Percentiles rank a stretch among this genome's conserved stretches.
These are phyloP conservation scores for Lasioglossum villosulum DNA, from an alignment of 2,888 invertebrate genomes.

Conservation along the genomic window DNA sequence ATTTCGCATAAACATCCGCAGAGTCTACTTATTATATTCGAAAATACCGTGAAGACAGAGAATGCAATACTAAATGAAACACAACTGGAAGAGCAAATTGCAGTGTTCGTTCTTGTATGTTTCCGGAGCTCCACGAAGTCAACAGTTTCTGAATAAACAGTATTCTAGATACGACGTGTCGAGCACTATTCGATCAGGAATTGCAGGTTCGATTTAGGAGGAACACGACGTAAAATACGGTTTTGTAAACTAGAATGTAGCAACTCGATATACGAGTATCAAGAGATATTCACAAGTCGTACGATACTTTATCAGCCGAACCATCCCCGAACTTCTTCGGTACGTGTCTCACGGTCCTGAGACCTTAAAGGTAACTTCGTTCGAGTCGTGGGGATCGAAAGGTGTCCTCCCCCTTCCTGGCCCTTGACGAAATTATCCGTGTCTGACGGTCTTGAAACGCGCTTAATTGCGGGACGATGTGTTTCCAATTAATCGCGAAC, in stretches of 20 bases:
- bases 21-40: no score
- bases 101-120: neutral
- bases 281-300: conserved; percentile 56
- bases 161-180: neutral
- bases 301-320: conserved; percentile 39
- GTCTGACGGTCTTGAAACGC: conserved; percentile 32
- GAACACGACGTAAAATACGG: neutral
- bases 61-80: neutral
- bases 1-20: no score
- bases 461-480: neutral
- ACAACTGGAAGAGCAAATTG: neutral
- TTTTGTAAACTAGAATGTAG: neutral
- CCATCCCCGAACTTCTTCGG: conserved; percentile 46
- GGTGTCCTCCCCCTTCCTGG: conserved; percentile 10
- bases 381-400: conserved; percentile 52
- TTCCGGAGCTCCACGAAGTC: neutral
- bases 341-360: conserved; percentile 60
- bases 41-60: neutral
- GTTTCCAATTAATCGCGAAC: neutral
- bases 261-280: conserved; percentile 23
- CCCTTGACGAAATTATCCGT: conserved; percentile 46
- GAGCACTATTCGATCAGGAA: neutral
- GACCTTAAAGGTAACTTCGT: conserved; percentile 59
- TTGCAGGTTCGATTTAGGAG: neutral
- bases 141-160: neutral